These are phyloP conservation scores for Scarus forsteni DNA, from an alignment of 2,797 vertebrate species.

Conservation along the genomic window DNA sequence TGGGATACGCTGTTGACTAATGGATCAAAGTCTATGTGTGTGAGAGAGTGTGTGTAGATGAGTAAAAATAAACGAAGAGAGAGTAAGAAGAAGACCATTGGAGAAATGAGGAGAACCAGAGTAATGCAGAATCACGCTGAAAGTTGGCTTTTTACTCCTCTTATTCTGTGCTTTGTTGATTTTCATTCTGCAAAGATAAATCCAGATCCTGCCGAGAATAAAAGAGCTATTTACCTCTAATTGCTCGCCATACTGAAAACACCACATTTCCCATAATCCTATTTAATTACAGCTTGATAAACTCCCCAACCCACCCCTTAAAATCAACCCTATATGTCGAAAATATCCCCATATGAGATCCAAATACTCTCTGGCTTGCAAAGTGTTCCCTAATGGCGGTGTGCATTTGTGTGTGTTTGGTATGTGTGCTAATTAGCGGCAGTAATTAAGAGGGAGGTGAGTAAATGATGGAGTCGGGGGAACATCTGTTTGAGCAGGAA, in stretches of 20 bases:
- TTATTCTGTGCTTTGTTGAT: conserved; percentile 23
- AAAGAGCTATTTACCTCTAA: conserved; percentile 20
- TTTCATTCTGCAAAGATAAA: conserved; percentile 1
- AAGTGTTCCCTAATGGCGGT: not conserved
- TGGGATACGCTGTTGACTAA: conserved; percentile 66
- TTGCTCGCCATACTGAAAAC: conserved; percentile 25
- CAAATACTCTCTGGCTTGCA: conserved; percentile 1
- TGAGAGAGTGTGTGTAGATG: conserved; percentile 14
- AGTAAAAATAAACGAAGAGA: conserved; percentile 20
- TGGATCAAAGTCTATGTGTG: conserved; percentile 51
- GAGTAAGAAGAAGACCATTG: conserved; percentile 16
- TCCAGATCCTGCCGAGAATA: conserved; percentile 2
- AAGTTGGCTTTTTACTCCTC: conserved; percentile 12
- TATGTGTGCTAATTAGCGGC: conserved; percentile 73
- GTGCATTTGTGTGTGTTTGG: not conserved
- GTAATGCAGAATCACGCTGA: conserved; percentile 22
- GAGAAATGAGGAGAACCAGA: conserved; percentile 18
- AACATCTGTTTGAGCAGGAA: conserved; percentile 77
- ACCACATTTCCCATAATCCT: conserved; percentile 13
- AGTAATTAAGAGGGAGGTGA: conserved; percentile 79
- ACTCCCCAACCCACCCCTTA: conserved; percentile 4
- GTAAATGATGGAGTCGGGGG: conserved; percentile 71
- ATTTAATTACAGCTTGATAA: conserved; percentile 8
- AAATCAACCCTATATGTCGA: not conserved
- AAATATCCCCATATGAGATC: not conserved